Evolutionary conservation across 1,140 invertebrate species (phyloP).

Genomic region (Drosophila neocordata): DNA sequence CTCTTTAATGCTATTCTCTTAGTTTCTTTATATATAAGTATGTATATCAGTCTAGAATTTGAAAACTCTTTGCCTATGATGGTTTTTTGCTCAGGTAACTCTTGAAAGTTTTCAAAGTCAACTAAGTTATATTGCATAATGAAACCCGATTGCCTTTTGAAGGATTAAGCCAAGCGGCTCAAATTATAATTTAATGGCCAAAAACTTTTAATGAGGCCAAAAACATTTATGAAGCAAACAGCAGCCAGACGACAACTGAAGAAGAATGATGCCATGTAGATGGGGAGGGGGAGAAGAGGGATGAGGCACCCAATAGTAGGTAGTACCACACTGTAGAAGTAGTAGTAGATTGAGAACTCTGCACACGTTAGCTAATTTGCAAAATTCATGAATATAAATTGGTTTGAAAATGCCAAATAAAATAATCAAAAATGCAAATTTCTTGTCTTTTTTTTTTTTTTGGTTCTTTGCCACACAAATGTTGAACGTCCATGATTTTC

Average conservation of each 20-base stretch:
- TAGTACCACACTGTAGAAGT: background rate
- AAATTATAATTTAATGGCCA: conserved; percentile 23
- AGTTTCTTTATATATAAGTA: background rate
- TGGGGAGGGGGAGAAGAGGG: background rate
- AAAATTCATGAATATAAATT: conserved; percentile 75
- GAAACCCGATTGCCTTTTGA: conserved; percentile 8
- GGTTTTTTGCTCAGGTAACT: background rate
- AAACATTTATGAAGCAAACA: conserved; percentile 39
- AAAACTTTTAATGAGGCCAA: conserved; percentile 43
- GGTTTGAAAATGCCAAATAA: conserved; percentile 61
- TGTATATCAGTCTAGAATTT: background rate
- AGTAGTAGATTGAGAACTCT: background rate
- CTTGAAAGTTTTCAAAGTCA: background rate
- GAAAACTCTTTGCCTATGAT: background rate
- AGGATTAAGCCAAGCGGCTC: conserved; percentile 10
- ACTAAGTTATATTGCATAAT: background rate
- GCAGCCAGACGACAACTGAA: conserved; percentile 3
- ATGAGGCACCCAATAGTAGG: no score
- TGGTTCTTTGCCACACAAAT: conserved; percentile 3
- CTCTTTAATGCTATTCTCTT: no score
- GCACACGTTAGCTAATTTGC: conserved; percentile 51
- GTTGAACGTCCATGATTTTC: conserved; percentile 25
- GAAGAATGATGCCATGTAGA: background rate
- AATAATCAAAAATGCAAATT: conserved; percentile 74
- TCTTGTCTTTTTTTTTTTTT: conserved; percentile 18